These are phyloP conservation scores for Phoeniculus purpureus DNA, from an alignment of 2,797 vertebrate genomes.

Conservation along the genomic window DNA sequence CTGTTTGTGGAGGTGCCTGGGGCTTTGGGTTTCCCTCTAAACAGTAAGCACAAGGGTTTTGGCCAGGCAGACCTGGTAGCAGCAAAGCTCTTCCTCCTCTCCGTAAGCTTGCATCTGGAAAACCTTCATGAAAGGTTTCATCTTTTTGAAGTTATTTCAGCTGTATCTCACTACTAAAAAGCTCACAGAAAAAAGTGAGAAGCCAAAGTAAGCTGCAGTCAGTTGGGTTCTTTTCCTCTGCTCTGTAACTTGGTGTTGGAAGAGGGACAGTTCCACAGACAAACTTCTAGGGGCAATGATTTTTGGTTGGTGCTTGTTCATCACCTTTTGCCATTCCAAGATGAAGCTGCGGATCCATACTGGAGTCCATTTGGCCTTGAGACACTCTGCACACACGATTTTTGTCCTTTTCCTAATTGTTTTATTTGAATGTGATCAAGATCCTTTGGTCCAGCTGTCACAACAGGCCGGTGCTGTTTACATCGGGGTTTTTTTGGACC, in stretches of 20 bases:
- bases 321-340: neutral
- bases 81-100: neutral
- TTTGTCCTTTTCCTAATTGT: neutral
- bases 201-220: neutral
- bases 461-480: constrained; percentile 2
- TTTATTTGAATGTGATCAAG: neutral
- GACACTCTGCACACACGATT: neutral
- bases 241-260: neutral
- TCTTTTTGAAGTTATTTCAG: neutral
- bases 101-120: neutral
- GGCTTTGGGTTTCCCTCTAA: neutral
- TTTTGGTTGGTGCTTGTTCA: neutral
- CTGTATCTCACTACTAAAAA: neutral
- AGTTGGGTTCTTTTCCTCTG: neutral
- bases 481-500: neutral
- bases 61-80: neutral
- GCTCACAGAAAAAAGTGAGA: neutral
- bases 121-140: neutral
- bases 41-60: neutral
- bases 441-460: constrained; percentile 41
- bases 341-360: neutral
- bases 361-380: constrained; percentile 23
- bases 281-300: neutral
- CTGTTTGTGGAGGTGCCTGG: neutral
- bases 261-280: neutral